Evolutionary conservation across 2,888 invertebrate genomes (phyloP).

Genomic region (Clivina fossor): DNA sequence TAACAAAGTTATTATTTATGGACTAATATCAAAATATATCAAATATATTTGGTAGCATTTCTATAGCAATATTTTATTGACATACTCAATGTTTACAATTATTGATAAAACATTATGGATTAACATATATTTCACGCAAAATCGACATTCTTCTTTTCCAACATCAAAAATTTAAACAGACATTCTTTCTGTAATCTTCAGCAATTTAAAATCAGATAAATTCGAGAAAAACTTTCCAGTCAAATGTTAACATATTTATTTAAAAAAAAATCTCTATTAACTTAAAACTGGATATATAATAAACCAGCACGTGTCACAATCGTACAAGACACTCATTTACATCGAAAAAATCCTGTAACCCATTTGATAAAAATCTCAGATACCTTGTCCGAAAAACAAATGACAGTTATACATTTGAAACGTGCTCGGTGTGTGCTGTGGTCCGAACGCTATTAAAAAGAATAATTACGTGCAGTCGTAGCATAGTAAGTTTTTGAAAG

Average conservation of each 20-base stretch:
- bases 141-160: too few species aligned
- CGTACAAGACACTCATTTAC: slow-evolving; percentile 24
- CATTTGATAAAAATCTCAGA: slow-evolving; percentile 23
- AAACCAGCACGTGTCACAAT: slow-evolving; percentile 2
- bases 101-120: too few species aligned
- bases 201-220: too few species aligned
- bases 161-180: too few species aligned
- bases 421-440: neutral
- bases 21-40: too few species aligned
- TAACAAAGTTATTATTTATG: too few species aligned
- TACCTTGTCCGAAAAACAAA: slow-evolving; percentile 6
- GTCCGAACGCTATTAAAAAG: slow-evolving; percentile 22
- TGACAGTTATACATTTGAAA: slow-evolving; percentile 13
- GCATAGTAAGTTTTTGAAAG: slow-evolving; percentile 15
- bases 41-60: too few species aligned
- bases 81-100: too few species aligned
- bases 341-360: slow-evolving; percentile 11
- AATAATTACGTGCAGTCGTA: slow-evolving; percentile 20
- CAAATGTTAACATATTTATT: neutral
- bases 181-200: too few species aligned
- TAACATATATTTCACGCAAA: too few species aligned
- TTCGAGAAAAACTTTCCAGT: too few species aligned
- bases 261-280: neutral
- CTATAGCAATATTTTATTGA: too few species aligned
- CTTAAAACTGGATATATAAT: slow-evolving; percentile 11